Evolutionary conservation across 2,888 invertebrate genomes (phyloP).

Genomic region (Tiphia femorata): DNA sequence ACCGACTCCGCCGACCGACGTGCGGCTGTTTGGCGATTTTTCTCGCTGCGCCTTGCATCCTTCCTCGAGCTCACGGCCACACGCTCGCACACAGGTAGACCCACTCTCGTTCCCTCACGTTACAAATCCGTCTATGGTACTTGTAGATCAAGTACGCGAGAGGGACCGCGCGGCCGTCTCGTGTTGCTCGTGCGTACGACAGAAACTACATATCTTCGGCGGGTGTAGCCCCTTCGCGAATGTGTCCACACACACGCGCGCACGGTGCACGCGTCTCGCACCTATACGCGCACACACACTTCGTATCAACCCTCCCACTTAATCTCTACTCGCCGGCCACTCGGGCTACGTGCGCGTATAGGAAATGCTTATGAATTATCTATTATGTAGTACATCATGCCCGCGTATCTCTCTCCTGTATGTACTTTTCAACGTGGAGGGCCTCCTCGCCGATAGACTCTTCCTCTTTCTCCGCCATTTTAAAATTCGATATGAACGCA

Average conservation of each 20-base stretch:
- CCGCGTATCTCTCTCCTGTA: constrained; percentile 12
- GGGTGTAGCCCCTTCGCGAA: too few relatives aligned
- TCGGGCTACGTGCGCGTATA: constrained; percentile 15
- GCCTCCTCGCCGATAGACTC: neutral
- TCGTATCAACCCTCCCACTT: constrained; percentile 20
- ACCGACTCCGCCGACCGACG: too few relatives aligned
- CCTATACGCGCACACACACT: neutral
- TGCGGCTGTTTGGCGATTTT: too few relatives aligned
- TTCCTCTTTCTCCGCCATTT: constrained; percentile 5
- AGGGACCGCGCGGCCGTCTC: constrained; percentile 8
- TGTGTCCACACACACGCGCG: neutral
- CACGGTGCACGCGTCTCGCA: neutral
- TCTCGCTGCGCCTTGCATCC: neutral
- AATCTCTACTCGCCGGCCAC: constrained; percentile 23
- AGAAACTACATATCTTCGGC: constrained; percentile 7
- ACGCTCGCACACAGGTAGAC: constrained; percentile 9
- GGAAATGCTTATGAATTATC: constrained; percentile 41
- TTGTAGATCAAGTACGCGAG: constrained; percentile 20
- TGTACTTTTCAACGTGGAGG: constrained; percentile 14
- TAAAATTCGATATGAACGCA: too few relatives aligned
- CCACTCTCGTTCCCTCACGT: neutral
- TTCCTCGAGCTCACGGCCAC: neutral
- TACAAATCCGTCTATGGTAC: constrained; percentile 3
- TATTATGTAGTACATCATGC: constrained; percentile 39
- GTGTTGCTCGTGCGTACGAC: constrained; percentile 2